Base-by-base conservation (phyloP, 2,888 invertebrate species). In the Noctua pronuba region DNA sequence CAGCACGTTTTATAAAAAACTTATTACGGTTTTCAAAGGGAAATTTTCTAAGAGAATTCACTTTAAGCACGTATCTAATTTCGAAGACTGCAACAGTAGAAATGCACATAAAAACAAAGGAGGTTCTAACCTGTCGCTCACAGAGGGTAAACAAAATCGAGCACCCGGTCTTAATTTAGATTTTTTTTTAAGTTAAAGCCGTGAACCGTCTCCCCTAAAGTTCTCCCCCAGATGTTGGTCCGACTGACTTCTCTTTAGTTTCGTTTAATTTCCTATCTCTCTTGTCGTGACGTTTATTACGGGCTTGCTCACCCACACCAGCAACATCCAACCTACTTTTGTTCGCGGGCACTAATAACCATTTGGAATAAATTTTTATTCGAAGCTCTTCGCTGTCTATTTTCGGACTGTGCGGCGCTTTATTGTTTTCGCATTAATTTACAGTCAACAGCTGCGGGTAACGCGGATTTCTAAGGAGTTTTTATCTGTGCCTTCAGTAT, bases 401-500 rank as follows among this genome's bases (percentile, higher is more conserved):
- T 95, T 96, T 95, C 89, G 94, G 94, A 91, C 89, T 77, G 92
- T 87, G 88, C 88, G 90, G 89, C 89, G 92, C 94, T 95, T 96
- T 96, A 96, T 96, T 96, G 95, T 96, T 95, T 96, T 96, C 96
- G 92, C 94, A 96, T 96, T 96, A 95, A 96, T 96, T 96, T 94
- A 94, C 94, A 95, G 95, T 95, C 95, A 94, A 92, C 95, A 95
- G 96, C 96, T 96, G 96, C 93, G 94, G 94, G 93, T 94, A 95
- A 95, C 94, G 95, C 92, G 87, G 95, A 95, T 95, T 96, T 95
- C 95, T 95, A 95, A 95, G 95, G 95, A 96, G 93, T 96, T 96
- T 96, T 96, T 96, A 95, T 96, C 95, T 85, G 85, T 93, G 92
- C 93, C 92, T 92, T 92, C 92, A 92, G 94, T 94, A 94, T 96